Conservation (phyloP, 2,797 vertebrate species). For the Harpagifer antarcticus region DNA sequence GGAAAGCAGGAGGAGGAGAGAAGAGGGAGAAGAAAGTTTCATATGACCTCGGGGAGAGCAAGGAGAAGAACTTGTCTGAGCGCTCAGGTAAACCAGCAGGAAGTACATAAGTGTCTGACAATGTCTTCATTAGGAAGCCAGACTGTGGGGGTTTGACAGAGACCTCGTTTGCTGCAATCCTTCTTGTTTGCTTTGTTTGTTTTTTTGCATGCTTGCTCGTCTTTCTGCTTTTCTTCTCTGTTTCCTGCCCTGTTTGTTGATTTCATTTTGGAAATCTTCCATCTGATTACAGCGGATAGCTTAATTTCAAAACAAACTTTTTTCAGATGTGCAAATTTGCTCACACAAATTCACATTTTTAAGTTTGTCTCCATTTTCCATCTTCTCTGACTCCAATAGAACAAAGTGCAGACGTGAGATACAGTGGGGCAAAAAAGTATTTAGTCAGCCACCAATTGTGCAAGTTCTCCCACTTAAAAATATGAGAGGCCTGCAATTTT, state of each 20-base stretch:
- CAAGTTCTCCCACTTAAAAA: too few species aligned
- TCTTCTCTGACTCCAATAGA: conserved; percentile 10
- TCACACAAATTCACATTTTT: background rate
- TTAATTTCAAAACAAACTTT: conserved; percentile 58
- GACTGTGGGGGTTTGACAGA: conserved; percentile 22
- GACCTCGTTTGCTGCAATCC: conserved; percentile 21
- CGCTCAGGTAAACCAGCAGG: conserved; percentile 87
- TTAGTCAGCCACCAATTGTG: too few species aligned
- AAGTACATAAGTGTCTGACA: conserved; percentile 31
- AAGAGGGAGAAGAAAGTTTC: conserved; percentile 90
- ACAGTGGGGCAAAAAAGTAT: too few species aligned
- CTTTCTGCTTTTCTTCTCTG: conserved; percentile 25
- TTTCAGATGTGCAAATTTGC: conserved; percentile 11
- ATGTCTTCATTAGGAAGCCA: conserved; percentile 49
- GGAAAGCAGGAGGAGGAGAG: conserved; percentile 75
- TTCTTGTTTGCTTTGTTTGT: background rate
- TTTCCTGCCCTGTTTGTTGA: conserved; percentile 16
- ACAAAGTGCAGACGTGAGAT: background rate
- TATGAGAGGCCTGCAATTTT: too few species aligned
- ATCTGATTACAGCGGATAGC: conserved; percentile 48
- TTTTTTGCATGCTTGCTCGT: background rate
- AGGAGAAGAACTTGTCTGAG: conserved; percentile 88
- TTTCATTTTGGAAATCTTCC: conserved; percentile 39
- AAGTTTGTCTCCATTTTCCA: conserved; percentile 2
- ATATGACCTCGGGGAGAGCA: conserved; percentile 87